Evolutionary conservation across 2,797 vertebrate species (phyloP).

Genomic region (Heteromormyrus szaboi): DNA sequence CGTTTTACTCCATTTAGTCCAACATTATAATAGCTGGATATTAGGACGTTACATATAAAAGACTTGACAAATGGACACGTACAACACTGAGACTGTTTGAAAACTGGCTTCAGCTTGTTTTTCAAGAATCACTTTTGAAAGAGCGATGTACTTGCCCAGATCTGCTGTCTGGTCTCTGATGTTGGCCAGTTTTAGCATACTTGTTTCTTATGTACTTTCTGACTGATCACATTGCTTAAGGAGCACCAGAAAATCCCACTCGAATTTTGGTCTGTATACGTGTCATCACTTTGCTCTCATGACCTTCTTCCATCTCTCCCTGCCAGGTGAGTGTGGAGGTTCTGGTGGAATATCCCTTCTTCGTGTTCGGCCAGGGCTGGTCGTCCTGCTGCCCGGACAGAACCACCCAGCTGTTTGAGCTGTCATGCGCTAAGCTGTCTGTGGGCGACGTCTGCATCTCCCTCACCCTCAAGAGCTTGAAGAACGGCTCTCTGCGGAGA

Average conservation of each 20-base stretch:
- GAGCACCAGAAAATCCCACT: background rate
- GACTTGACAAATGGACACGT: background rate
- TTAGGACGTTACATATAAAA: background rate
- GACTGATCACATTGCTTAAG: background rate
- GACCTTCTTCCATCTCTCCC: background rate
- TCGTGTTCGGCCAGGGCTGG: constrained; percentile 98
- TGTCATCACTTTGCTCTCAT: background rate
- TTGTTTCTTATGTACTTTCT: background rate
- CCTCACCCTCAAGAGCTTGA: constrained; percentile 86
- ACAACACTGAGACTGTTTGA: background rate
- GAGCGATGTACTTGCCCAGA: background rate
- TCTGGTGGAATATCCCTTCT: constrained; percentile 97
- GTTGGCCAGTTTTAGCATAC: background rate
- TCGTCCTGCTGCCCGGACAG: constrained; percentile 95
- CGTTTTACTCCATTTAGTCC: background rate
- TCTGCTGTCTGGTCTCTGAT: background rate
- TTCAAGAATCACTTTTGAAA: background rate
- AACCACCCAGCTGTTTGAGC: constrained; percentile 93
- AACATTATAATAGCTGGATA: background rate
- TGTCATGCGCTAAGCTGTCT: constrained; percentile 95
- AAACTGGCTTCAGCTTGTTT: background rate
- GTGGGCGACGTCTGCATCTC: constrained; percentile 98
- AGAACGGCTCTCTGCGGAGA: constrained; percentile 79
- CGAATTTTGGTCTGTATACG: background rate
- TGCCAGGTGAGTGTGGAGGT: constrained; percentile 96